Conservation (phyloP, 2,113 vertebrate species). For the Cavia aperea region DNA sequence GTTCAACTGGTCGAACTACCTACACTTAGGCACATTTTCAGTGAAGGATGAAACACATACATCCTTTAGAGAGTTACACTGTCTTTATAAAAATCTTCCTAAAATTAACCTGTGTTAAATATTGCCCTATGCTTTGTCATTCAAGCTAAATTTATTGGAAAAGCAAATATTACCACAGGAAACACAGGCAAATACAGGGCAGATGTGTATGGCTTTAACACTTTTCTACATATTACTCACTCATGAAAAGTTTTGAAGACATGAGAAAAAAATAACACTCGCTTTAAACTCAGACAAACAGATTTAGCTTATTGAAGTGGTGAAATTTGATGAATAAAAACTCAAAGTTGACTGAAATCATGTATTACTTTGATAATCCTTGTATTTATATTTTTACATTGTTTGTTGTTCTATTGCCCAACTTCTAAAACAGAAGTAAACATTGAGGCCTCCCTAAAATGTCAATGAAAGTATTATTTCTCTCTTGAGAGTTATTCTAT, state of each 20-base stretch:
- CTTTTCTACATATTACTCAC: neutral
- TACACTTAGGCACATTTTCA: neutral
- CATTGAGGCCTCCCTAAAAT: neutral
- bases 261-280: neutral
- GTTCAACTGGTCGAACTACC: neutral
- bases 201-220: neutral
- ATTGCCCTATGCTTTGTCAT: neutral
- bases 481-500: neutral
- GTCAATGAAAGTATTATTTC: neutral
- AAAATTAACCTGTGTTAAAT: neutral
- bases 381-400: neutral
- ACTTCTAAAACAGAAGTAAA: neutral
- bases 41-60: neutral
- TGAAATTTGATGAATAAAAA: neutral
- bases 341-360: neutral
- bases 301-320: neutral
- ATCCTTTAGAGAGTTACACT: neutral
- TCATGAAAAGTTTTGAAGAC: neutral
- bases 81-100: neutral
- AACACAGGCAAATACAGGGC: fast-evolving
- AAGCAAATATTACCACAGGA: neutral
- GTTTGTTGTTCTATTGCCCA: neutral
- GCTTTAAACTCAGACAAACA: neutral
- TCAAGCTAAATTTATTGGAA: conserved; percentile 14
- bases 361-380: neutral